These are phyloP conservation scores for Ceyx melanurus DNA, from an alignment of 2,113 vertebrate genomes.

Conservation along the genomic window DNA sequence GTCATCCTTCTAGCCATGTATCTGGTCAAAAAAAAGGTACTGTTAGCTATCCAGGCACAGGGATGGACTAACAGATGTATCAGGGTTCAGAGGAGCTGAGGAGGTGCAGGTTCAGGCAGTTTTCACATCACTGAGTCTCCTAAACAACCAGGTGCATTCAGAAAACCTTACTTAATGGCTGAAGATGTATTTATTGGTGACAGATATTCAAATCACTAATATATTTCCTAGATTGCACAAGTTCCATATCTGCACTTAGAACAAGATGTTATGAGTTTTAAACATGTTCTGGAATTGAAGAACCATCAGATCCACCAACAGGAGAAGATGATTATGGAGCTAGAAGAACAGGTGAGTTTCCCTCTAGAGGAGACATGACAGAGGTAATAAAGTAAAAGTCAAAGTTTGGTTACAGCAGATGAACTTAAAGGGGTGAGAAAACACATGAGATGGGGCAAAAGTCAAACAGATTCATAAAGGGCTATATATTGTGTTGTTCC, in stretches of 20 bases:
- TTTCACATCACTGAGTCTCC: not conserved
- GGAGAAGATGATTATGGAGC: slow-evolving; percentile 90
- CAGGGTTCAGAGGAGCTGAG: not conserved
- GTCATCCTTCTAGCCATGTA: not conserved
- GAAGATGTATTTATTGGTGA: not conserved
- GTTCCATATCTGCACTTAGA: slow-evolving; percentile 95
- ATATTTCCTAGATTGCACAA: slow-evolving; percentile 79
- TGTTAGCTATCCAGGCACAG: not conserved
- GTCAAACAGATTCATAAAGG: not conserved
- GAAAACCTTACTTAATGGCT: not conserved
- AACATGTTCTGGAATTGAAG: slow-evolving; percentile 95
- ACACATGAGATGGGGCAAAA: not conserved
- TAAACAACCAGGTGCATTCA: not conserved
- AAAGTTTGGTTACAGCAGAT: not conserved
- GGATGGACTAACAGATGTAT: not conserved
- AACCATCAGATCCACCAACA: slow-evolving; percentile 95
- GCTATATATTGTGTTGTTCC: not conserved
- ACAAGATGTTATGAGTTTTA: slow-evolving; percentile 93
- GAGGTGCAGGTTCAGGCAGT: not conserved
- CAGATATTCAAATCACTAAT: not conserved
- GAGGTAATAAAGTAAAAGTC: not conserved
- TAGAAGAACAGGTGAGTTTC: slow-evolving; percentile 90
- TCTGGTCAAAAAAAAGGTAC: not conserved
- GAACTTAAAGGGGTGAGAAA: not conserved
- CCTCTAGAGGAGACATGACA: not conserved